phyloP scores from a whole-genome alignment of 1,140 invertebrate genomes.

The Drosophila funebris region DNA sequence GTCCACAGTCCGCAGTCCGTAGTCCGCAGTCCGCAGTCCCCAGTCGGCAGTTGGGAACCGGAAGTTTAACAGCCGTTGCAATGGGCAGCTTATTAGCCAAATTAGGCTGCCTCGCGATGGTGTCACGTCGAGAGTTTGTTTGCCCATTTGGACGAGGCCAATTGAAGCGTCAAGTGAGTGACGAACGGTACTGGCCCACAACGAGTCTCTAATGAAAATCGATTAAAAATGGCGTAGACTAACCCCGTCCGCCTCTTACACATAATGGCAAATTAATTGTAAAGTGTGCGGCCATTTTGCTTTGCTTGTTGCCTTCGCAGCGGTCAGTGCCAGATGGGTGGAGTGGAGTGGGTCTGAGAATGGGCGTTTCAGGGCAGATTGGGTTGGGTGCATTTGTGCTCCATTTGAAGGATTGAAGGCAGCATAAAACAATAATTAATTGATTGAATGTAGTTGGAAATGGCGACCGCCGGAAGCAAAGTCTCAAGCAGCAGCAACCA shows the following conservation, averaged over 20 bases:
- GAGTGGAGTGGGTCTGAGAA: not conserved
- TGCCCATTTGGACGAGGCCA: constrained; percentile 70
- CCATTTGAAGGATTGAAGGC: constrained; percentile 70
- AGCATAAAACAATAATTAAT: constrained; percentile 80
- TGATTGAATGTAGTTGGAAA: constrained; percentile 73
- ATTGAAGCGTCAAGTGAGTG: constrained; percentile 79
- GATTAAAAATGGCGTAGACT: constrained; percentile 68
- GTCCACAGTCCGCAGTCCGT: not conserved
- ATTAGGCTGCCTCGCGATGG: constrained; percentile 55
- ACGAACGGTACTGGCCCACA: constrained; percentile 40
- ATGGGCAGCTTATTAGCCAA: constrained; percentile 79
- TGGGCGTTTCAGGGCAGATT: no score
- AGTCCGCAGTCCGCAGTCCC: not conserved
- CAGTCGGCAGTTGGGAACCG: constrained; percentile 20
- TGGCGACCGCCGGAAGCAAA: constrained; percentile 52
- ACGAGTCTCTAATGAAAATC: constrained; percentile 75
- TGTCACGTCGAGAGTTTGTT: constrained; percentile 55
- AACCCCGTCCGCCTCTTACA: not conserved
- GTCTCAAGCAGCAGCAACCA: constrained; percentile 21
- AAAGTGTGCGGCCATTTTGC: constrained; percentile 77
- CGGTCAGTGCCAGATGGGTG: not conserved
- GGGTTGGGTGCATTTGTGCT: constrained; percentile 1
- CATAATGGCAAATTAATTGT: constrained; percentile 80
- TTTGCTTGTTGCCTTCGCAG: constrained; percentile 70
- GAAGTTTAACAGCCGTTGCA: constrained; percentile 80